Evolutionary conservation across 2,888 invertebrate species (phyloP), one percentile per base, ranked within the genome.

Genomic region (Tinea pellionella): DNA sequence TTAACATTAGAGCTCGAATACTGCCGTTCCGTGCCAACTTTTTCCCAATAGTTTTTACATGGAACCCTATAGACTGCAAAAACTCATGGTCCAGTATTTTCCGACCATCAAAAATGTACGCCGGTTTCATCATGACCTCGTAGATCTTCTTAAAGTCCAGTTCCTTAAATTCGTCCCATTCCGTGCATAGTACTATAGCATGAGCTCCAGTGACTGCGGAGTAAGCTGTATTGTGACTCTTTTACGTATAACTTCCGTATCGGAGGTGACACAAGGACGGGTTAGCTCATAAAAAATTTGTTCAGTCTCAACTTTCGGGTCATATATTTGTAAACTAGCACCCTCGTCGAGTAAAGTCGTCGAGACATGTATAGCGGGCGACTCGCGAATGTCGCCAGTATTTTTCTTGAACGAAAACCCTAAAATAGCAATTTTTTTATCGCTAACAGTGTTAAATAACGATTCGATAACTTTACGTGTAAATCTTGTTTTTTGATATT

Each of bases 341-440:
- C 98, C 97, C 88, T 99, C 99, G 65, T 98, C 98, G 6, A 99
- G 78, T 55, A 99, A 84, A 4, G 97, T 96, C 70, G 95, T 94
- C 42, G 95, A 94, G 0, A 99, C 95, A 67, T 96, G 93, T 65
- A 99, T 99, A 1, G 98, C 97, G 0, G 99, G 96, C 2, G 98
- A 98, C 76, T 99, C 99, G 62, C 99, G 91, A 0, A 99, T 99
- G 73, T 99, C 99, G 1, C 59, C 98, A 0, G 99, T 99, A 77
- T 99, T 96, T 75, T 99, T 99, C 84, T 99, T 99, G 77, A 99
- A 99, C 0, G 99, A 96, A 78, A 99, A 99, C 0, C 99, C 99
- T 61, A 98, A 90, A 61, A 99, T 91, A 0, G 98, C 94, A 61
- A 99, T 96, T 18, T 94, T 93, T 78, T 99, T 99, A 70, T 96